Conservation (phyloP, 2,888 invertebrate genomes). For the Axea sp. region DNA sequence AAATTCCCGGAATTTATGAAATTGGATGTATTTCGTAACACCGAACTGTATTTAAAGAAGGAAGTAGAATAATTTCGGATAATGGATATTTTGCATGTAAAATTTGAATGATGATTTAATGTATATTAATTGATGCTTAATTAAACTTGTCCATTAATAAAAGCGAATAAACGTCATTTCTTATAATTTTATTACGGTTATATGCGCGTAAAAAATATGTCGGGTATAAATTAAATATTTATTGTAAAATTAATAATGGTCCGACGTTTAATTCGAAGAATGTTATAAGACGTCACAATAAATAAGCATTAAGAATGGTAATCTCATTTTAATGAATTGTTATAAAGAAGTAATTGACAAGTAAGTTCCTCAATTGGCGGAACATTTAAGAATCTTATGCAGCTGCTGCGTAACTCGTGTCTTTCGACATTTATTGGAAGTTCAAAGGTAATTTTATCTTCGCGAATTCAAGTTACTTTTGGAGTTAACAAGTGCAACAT, state of each 20-base stretch:
- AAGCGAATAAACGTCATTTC: slow-evolving; percentile 30
- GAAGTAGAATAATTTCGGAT: too few relatives aligned
- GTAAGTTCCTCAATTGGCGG: slow-evolving; percentile 36
- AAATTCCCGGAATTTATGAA: background rate
- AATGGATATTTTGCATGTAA: slow-evolving; percentile 4
- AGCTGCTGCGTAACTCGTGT: slow-evolving; percentile 44
- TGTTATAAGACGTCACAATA: slow-evolving; percentile 28
- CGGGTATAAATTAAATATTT: slow-evolving; percentile 34
- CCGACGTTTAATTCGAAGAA: slow-evolving; percentile 41
- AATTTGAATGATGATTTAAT: slow-evolving; percentile 15
- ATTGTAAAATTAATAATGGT: slow-evolving; percentile 37
- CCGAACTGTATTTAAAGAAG: too few relatives aligned
- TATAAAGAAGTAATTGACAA: slow-evolving; percentile 37
- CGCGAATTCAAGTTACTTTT: background rate
- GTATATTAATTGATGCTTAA: slow-evolving; percentile 25
- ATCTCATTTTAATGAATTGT: slow-evolving; percentile 55
- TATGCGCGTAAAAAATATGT: slow-evolving; percentile 12
- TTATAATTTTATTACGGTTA: slow-evolving; percentile 21
- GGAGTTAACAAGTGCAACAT: background rate
- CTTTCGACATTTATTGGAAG: slow-evolving; percentile 38
- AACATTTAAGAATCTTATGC: slow-evolving; percentile 23
- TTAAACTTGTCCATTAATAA: slow-evolving; percentile 11
- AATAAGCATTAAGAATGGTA: slow-evolving; percentile 34
- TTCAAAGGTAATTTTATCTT: slow-evolving; percentile 25
- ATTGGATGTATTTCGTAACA: too few relatives aligned